Evolutionary conservation across 2,113 vertebrate genomes (phyloP), one percentile per base, ranked within the genome.

Genomic region (Clarias macrocephalus): DNA sequence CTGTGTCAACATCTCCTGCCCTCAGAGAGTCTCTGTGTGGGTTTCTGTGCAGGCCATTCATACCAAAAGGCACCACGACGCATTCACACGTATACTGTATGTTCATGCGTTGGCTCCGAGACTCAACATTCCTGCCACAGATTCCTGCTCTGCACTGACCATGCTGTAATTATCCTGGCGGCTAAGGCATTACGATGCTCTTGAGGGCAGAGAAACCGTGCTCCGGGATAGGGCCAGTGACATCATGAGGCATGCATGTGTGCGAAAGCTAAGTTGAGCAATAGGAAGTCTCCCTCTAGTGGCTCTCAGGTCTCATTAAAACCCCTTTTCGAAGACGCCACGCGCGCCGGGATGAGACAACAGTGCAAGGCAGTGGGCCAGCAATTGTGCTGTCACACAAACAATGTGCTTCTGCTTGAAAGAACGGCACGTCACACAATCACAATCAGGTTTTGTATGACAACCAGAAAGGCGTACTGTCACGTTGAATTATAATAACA

Each of bases 91-190:
- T 88, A 89, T 19, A 89, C 81, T 72, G 88, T 88, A 89, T 80
- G 88, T 89, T 89, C 90, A 68, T 84, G 18, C 48, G 54, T 68
- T 66, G 37, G n/a, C 57, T 48, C 23, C 85, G 33, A 91, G 84
- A 88, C 91, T 91, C 88, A 66, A 85, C 79, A 89, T 76, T 83
- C 86, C 88, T 89, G 88, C 88, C 84, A 84, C 57, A 87, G 84
- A 90, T 88, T 89, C 90, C 85, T 80, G 81, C 80, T 48, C 56
- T 84, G 89, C 89, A 87, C 86, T 90, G 91, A 92, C 89, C 86
- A 85, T 91, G 84, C 84, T 89, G 87, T 92, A 90, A 93, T 92
- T 91, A 92, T 94, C 92, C 85, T 88, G 88, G 90, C 88, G 92
- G 87, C 85, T 90, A 85, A 37, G 75, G 70, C 88, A 86, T 88